Conservation (phyloP, 1,140 invertebrate species). For the Drosophila sp. region DNA sequence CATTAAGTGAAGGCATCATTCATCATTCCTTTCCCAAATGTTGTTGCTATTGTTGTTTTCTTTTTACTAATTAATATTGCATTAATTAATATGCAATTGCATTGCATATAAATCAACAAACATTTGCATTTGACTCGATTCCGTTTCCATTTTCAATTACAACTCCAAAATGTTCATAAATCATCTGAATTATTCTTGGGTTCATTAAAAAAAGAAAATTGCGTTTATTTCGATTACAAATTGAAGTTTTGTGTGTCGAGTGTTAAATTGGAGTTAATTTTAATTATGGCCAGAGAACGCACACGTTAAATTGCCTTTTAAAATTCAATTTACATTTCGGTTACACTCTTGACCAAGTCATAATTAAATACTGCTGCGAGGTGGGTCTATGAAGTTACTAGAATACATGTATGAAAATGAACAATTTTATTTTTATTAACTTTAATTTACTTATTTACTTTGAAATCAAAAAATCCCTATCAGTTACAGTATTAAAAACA, state of each 20-base stretch:
- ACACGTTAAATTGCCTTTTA: constrained; percentile 80
- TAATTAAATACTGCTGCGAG: constrained; percentile 55
- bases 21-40: not conserved
- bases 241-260: constrained; percentile 64
- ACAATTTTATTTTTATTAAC: too few species aligned
- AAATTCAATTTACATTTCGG: constrained; percentile 80
- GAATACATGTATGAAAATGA: too few species aligned
- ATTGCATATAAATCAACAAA: constrained; percentile 39
- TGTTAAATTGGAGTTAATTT: constrained; percentile 82
- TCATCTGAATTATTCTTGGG: constrained; percentile 35
- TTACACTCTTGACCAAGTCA: constrained; percentile 54
- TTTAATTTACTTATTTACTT: too few species aligned
- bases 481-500: too few species aligned
- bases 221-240: constrained; percentile 60
- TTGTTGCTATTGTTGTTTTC: not conserved
- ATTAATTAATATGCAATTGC: constrained; percentile 50
- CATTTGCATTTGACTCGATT: constrained; percentile 28
- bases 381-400: constrained; percentile 11
- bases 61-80: constrained; percentile 42
- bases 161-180: constrained; percentile 38
- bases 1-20: constrained; percentile 27
- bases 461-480: too few species aligned
- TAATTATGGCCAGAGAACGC: constrained; percentile 68
- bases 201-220: constrained; percentile 51
- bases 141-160: constrained; percentile 26